phyloP scores from a whole-genome alignment of 1,140 invertebrate genomes.

The Diorhabda carinulata region DNA sequence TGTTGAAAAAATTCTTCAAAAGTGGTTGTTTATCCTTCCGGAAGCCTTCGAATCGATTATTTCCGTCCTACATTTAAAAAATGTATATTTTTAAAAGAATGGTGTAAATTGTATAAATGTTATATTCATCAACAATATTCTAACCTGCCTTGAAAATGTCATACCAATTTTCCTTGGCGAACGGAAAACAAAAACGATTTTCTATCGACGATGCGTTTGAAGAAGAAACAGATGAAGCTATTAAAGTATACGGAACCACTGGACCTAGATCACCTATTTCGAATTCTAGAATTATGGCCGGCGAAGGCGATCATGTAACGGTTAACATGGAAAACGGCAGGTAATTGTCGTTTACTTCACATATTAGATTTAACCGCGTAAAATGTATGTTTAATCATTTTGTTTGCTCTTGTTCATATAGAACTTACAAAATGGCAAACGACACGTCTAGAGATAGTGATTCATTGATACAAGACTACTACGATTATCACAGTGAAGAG shows the following conservation, averaged over 20 bases:
- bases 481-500: conserved; percentile 57
- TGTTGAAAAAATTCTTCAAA: too few relatives aligned
- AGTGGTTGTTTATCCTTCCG: neutral
- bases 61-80: neutral
- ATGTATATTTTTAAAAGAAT: neutral
- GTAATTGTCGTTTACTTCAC: conserved; percentile 19
- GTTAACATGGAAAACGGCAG: conserved; percentile 39
- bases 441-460: conserved; percentile 74
- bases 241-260: conserved; percentile 72
- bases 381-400: neutral
- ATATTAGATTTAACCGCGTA: neutral
- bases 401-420: conserved; percentile 38
- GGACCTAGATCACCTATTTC: conserved; percentile 27
- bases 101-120: neutral
- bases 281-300: conserved; percentile 21
- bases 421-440: conserved; percentile 63
- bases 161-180: conserved; percentile 37
- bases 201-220: conserved; percentile 80
- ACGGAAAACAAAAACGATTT: conserved; percentile 56
- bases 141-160: conserved; percentile 30
- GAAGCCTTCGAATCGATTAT: neutral
- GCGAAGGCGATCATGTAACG: conserved; percentile 35
- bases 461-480: conserved; percentile 71
- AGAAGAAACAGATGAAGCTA: conserved; percentile 73
- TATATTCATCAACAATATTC: neutral